Percentiles rank a stretch among this genome's conserved stretches.
Conservation (phyloP, 2,113 vertebrate species). For the Miniopterus natalensis region DNA sequence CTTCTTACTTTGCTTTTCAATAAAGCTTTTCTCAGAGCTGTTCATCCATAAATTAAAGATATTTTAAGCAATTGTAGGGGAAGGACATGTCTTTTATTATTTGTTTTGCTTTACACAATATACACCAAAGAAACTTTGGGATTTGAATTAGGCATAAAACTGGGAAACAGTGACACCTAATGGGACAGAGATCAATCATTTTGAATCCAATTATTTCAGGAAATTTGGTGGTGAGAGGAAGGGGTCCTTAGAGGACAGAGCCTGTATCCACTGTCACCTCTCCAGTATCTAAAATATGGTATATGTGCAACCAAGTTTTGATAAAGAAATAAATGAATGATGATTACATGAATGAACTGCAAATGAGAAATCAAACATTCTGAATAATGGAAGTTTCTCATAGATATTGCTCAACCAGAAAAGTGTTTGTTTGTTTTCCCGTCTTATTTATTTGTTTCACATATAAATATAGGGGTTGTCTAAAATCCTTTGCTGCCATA, state of each 20-base stretch:
- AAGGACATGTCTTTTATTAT: neutral
- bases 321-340: neutral
- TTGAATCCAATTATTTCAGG: slow-evolving; percentile 1
- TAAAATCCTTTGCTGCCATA: neutral
- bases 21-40: neutral
- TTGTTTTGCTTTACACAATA: neutral
- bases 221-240: neutral
- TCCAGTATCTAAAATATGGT: neutral
- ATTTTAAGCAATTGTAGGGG: neutral
- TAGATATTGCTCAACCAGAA: neutral
- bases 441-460: neutral
- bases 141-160: slow-evolving; percentile 3
- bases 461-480: neutral
- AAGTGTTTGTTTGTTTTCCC: neutral
- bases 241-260: neutral
- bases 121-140: neutral
- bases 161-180: neutral
- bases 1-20: neutral
- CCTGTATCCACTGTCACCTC: neutral
- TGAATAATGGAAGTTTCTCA: neutral
- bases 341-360: neutral
- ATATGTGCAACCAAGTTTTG: neutral
- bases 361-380: neutral
- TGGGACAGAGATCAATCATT: neutral
- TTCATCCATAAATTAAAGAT: neutral